Conservation (phyloP, 2,113 vertebrate species). For the Cygnus atratus region DNA sequence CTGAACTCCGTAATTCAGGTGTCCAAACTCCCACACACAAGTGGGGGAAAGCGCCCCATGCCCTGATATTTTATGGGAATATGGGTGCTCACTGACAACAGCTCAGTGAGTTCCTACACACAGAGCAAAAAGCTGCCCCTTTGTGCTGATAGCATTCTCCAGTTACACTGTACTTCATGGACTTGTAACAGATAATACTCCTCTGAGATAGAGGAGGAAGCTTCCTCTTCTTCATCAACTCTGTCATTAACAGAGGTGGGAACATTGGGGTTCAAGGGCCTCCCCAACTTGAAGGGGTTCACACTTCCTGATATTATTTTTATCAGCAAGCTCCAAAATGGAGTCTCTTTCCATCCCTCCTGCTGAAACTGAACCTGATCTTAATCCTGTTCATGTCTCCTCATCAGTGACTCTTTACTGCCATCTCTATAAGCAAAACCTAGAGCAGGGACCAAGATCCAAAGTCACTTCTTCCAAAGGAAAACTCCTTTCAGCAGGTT, state of each 20-base stretch:
- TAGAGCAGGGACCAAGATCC: neutral
- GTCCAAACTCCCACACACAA: neutral
- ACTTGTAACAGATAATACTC: neutral
- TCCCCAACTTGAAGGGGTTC: neutral
- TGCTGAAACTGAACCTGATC: neutral
- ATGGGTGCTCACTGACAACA: neutral
- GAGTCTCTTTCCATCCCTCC: neutral
- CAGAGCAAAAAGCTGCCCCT: neutral
- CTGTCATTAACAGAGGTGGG: neutral
- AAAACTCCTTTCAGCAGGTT: neutral
- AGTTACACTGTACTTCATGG: neutral
- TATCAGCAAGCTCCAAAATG: neutral
- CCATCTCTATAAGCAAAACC: neutral
- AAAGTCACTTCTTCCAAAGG: neutral
- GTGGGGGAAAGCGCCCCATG: accelerated
- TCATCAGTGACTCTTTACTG: neutral
- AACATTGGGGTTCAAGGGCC: neutral
- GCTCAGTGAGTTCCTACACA: neutral
- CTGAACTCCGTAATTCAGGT: neutral
- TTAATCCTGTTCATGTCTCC: neutral
- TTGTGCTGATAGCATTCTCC: neutral
- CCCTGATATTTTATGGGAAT: neutral
- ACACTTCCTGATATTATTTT: neutral
- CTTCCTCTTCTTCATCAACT: neutral
- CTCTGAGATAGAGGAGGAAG: neutral